A percentile compares a stretch with the other conserved stretches of the same genome.
These are phyloP conservation scores for Macroteleia sp. DNA, from an alignment of 2,888 invertebrate genomes.

Conservation along the genomic window DNA sequence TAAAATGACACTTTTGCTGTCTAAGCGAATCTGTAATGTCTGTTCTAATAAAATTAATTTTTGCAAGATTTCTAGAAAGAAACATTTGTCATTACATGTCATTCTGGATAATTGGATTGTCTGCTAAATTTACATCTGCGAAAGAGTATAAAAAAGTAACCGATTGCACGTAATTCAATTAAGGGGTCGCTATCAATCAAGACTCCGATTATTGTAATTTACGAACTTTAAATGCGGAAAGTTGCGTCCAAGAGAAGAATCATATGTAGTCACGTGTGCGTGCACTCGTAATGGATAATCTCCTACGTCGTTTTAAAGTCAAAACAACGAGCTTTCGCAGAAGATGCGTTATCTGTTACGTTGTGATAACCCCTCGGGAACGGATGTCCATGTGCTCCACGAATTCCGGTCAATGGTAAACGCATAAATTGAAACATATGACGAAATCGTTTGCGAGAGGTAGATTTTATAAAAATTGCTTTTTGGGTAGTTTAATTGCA, in stretches of 20 bases:
- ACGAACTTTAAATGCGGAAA: slow-evolving; percentile 54
- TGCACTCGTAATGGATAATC: slow-evolving; percentile 35
- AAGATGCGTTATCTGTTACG: slow-evolving; percentile 58
- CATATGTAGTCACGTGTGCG: slow-evolving; percentile 50
- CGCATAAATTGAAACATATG: slow-evolving; percentile 1
- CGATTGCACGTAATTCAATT: slow-evolving; percentile 45
- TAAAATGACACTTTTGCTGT: no score
- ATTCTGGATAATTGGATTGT: slow-evolving; percentile 8
- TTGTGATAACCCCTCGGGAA: slow-evolving; percentile 67
- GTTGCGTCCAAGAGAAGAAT: slow-evolving; percentile 18
- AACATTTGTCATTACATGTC: slow-evolving; percentile 10
- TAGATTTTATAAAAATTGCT: no score
- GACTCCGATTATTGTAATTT: slow-evolving; percentile 42
- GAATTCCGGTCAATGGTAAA: slow-evolving; percentile 63
- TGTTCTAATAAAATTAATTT: not conserved
- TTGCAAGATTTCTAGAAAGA: not conserved
- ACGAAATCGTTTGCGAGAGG: not conserved
- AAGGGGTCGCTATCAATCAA: slow-evolving; percentile 34
- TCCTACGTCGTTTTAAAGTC: slow-evolving; percentile 45
- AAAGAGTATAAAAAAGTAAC: not conserved
- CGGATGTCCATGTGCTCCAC: slow-evolving; percentile 59
- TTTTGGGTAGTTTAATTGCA: no score
- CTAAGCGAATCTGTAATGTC: no score
- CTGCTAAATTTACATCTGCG: not conserved
- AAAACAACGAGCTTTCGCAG: slow-evolving; percentile 55